phyloP scores from a whole-genome alignment of 2,113 vertebrate species.

The Eolophus roseicapilla region DNA sequence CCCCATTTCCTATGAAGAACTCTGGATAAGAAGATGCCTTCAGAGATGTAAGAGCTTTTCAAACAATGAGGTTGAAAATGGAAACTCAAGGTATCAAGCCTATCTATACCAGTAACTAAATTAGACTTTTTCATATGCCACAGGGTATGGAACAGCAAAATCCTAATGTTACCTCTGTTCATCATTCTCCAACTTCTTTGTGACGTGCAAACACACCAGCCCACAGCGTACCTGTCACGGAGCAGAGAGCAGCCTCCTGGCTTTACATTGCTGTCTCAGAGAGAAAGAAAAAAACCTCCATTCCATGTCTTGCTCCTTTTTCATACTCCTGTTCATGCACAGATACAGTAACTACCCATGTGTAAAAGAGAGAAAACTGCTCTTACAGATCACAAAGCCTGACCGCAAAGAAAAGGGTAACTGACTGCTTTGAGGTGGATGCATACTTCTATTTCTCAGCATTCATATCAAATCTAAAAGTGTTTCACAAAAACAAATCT shows the following conservation, averaged over 20 bases:
- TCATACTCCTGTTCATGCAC: not conserved
- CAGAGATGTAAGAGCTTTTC: not conserved
- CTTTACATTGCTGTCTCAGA: not conserved
- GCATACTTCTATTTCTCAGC: not conserved
- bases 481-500: not conserved
- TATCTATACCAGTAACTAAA: not conserved
- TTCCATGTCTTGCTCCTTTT: not conserved
- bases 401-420: not conserved
- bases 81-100: not conserved
- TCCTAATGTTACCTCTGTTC: not conserved
- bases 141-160: not conserved
- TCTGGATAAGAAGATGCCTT: not conserved
- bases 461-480: not conserved
- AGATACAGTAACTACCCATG: not conserved
- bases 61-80: not conserved
- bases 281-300: not conserved
- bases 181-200: not conserved
- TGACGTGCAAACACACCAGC: not conserved
- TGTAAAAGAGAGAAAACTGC: not conserved
- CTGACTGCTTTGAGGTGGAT: not conserved
- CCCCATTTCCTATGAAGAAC: not conserved
- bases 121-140: not conserved
- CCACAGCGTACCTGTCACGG: rapidly evolving
- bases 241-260: not conserved
- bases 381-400: not conserved